A percentile compares a stretch with the other conserved stretches of the same genome.
phyloP scores from a whole-genome alignment of 2,797 vertebrate genomes.

The Hoplostethus mediterraneus region DNA sequence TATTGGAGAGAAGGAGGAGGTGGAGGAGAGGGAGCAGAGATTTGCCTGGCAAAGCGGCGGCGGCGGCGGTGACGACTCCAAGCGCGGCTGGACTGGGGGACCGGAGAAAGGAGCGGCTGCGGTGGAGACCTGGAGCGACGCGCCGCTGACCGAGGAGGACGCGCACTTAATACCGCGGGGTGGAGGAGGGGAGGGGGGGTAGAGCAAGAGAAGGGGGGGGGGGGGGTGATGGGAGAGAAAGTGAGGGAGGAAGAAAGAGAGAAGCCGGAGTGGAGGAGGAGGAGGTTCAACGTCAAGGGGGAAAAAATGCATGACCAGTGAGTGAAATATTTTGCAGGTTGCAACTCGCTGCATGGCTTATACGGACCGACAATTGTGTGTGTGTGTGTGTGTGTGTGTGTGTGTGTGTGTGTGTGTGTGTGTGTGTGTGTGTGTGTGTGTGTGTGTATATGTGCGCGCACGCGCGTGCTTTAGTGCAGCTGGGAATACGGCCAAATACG shows the following conservation, averaged over 20 bases:
- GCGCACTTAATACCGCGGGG: slow-evolving; percentile 72
- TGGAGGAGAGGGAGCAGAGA: slow-evolving; percentile 33
- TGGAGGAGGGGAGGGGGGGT: slow-evolving; percentile 36
- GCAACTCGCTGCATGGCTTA: slow-evolving; percentile 75
- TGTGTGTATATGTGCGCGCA: neutral
- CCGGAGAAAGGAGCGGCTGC: slow-evolving; percentile 30
- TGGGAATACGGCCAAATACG: neutral
- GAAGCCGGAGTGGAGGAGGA: slow-evolving; percentile 62
- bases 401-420: neutral
- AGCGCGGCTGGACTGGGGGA: slow-evolving; percentile 42
- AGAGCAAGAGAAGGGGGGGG: slow-evolving; percentile 35
- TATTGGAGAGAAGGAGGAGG: too few relatives aligned
- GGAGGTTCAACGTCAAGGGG: slow-evolving; percentile 80
- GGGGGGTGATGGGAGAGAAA: slow-evolving; percentile 62
- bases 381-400: slow-evolving; percentile 8
- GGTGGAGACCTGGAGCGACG: slow-evolving; percentile 60
- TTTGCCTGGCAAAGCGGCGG: slow-evolving; percentile 51
- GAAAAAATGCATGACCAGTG: slow-evolving; percentile 82
- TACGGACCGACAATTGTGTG: slow-evolving; percentile 54
- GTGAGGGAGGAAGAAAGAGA: slow-evolving; percentile 38
- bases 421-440: too few relatives aligned
- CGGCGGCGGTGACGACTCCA: slow-evolving; percentile 28
- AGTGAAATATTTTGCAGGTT: slow-evolving; percentile 85
- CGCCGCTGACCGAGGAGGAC: slow-evolving; percentile 11
- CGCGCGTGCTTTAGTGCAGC: slow-evolving; percentile 17